Conservation (phyloP, 2,113 vertebrate species). For the Pelecanus crispus region DNA sequence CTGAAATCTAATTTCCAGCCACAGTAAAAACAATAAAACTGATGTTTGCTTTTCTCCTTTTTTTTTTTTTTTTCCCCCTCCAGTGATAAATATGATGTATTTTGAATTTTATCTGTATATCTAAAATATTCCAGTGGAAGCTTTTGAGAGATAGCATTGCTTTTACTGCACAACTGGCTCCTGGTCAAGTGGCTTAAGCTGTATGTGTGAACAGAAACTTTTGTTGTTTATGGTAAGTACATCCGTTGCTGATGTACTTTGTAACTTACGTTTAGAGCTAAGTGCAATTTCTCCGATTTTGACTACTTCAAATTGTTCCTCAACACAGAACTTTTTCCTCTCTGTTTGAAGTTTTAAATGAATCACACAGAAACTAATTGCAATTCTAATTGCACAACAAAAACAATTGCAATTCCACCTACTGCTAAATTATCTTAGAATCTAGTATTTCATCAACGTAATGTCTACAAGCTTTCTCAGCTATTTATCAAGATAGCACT, state of each 20-base stretch:
- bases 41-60: not conserved
- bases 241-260: not conserved
- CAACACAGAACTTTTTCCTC: not conserved
- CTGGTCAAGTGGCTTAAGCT: not conserved
- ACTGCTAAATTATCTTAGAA: not conserved
- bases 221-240: not conserved
- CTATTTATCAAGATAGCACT: not conserved
- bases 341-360: not conserved
- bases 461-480: not conserved
- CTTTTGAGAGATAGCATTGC: not conserved
- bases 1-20: conserved; percentile 6
- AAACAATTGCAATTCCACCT: not conserved
- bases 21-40: not conserved
- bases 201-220: not conserved
- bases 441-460: not conserved
- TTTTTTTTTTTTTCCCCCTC: no score
- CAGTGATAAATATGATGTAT: not conserved
- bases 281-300: not conserved
- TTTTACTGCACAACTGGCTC: not conserved
- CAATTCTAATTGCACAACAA: not conserved
- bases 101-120: not conserved
- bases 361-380: not conserved
- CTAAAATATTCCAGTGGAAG: conserved; percentile 3
- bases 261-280: rapidly evolving
- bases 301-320: not conserved